A percentile compares a stretch with the other conserved stretches of the same genome.
These are phyloP conservation scores for Chlorops oryzae DNA, from an alignment of 1,140 invertebrate species.

Conservation along the genomic window DNA sequence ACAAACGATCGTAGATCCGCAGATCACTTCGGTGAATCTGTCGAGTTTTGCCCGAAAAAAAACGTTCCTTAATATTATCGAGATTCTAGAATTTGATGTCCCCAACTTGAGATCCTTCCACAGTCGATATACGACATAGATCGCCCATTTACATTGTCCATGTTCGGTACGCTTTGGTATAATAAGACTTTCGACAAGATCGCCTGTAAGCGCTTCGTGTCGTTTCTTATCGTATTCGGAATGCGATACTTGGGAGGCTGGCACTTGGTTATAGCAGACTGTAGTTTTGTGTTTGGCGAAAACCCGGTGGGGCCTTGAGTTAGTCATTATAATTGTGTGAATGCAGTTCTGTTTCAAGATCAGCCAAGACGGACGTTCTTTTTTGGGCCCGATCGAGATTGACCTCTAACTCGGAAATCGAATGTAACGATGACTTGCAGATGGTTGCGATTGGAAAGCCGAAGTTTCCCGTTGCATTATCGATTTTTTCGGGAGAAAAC, in stretches of 20 bases:
- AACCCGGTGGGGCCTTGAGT: no score
- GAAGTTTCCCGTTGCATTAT: no score
- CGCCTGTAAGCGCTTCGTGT: constrained; percentile 33
- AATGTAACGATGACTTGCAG: no score
- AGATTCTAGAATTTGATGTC: constrained; percentile 52
- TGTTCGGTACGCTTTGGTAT: constrained; percentile 47
- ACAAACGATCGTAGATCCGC: constrained; percentile 47
- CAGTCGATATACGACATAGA: constrained; percentile 44
- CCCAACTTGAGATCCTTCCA: constrained; percentile 49
- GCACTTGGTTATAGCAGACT: constrained; percentile 46
- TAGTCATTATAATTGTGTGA: no score
- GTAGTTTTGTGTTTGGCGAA: constrained; percentile 32
- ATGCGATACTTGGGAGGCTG: constrained; percentile 33
- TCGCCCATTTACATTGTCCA: constrained; percentile 47
- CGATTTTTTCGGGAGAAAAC: no score
- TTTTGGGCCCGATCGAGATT: no score
- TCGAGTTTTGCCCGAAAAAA: constrained; percentile 51
- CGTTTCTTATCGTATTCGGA: constrained; percentile 42
- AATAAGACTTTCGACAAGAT: constrained; percentile 30
- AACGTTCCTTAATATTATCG: constrained; percentile 47
- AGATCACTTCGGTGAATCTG: constrained; percentile 50
- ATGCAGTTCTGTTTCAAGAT: no score
- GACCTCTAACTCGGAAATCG: no score
- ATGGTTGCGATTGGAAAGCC: no score
- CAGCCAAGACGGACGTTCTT: no score